Percentiles rank a stretch among this genome's conserved stretches.
Conservation (phyloP, 2,113 vertebrate genomes). For the Stomatorhinus ivindoensis region DNA sequence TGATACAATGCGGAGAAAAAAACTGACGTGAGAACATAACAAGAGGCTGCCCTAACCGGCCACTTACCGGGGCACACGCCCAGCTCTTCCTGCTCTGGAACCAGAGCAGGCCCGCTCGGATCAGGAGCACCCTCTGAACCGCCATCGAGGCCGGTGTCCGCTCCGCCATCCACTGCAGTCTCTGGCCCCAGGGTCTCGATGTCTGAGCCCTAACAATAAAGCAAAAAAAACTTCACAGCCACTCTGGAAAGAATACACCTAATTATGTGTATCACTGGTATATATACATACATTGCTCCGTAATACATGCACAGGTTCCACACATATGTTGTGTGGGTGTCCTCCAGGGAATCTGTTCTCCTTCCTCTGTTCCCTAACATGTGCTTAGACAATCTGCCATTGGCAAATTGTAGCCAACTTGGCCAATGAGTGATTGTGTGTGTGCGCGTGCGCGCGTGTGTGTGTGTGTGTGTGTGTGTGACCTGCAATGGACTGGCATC, state of each 20-base stretch:
- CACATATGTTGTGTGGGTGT: background rate
- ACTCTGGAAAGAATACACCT: background rate
- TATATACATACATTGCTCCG: background rate
- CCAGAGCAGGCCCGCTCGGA: slow-evolving; percentile 39
- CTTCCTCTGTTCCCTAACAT: background rate
- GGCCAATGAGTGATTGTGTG: background rate
- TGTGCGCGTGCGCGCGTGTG: no score
- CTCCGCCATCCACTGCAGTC: slow-evolving; percentile 45
- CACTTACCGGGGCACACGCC: slow-evolving; percentile 46
- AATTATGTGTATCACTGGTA: background rate
- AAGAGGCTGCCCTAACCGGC: background rate
- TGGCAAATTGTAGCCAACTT: background rate
- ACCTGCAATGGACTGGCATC: background rate
- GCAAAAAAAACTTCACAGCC: background rate
- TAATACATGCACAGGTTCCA: background rate
- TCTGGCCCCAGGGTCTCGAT: slow-evolving; percentile 72
- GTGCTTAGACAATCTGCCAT: background rate
- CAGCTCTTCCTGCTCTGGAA: slow-evolving; percentile 42
- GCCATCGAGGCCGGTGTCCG: slow-evolving; percentile 43
- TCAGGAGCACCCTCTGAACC: slow-evolving; percentile 57
- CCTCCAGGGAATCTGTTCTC: background rate
- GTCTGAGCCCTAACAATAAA: slow-evolving; percentile 74
- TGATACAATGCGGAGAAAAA: background rate
- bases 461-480: background rate
- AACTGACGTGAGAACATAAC: background rate